Conservation (phyloP, 1,140 invertebrate species). For the Musca domestica region DNA sequence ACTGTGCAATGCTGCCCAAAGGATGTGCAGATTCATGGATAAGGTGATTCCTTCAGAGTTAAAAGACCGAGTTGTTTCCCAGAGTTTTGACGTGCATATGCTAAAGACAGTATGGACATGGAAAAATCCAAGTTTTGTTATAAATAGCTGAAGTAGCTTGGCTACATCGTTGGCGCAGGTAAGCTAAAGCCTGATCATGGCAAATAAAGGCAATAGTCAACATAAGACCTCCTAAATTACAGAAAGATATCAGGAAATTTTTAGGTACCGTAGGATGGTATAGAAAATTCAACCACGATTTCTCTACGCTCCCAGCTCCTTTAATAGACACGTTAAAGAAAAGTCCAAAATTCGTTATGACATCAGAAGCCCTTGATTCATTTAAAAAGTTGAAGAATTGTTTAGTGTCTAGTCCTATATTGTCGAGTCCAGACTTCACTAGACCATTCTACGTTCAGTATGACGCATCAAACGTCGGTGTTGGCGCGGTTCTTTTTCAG, state of each 20-base stretch:
- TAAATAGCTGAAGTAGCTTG: constrained; percentile 30
- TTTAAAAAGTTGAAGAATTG: constrained; percentile 31
- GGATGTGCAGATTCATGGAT: constrained; percentile 13
- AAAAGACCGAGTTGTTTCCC: constrained; percentile 51
- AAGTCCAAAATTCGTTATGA: too few relatives aligned
- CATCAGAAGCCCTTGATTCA: constrained; percentile 21
- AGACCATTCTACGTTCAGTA: constrained; percentile 27
- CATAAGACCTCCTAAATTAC: too few relatives aligned
- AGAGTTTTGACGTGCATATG: constrained; percentile 23
- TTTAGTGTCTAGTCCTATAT: constrained; percentile 26
- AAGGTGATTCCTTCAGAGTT: constrained; percentile 7
- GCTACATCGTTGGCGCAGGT: constrained; percentile 30
- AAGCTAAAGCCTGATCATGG: too few relatives aligned
- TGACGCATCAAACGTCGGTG: constrained; percentile 12
- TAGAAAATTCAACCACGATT: constrained; percentile 44
- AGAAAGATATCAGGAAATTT: constrained; percentile 52
- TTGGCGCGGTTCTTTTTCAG: too few relatives aligned
- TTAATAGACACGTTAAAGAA: too few relatives aligned
- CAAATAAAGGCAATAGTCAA: too few relatives aligned
- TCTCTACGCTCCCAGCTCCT: too few relatives aligned
- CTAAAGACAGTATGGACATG: constrained; percentile 31
- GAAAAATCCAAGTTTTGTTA: constrained; percentile 29
- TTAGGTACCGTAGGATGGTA: constrained; percentile 54
- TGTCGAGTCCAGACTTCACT: constrained; percentile 33
- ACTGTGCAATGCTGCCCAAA: constrained; percentile 18